These are phyloP conservation scores for Drosophila pseudoobscura DNA, from an alignment of 1,140 invertebrate genomes.

Conservation along the genomic window DNA sequence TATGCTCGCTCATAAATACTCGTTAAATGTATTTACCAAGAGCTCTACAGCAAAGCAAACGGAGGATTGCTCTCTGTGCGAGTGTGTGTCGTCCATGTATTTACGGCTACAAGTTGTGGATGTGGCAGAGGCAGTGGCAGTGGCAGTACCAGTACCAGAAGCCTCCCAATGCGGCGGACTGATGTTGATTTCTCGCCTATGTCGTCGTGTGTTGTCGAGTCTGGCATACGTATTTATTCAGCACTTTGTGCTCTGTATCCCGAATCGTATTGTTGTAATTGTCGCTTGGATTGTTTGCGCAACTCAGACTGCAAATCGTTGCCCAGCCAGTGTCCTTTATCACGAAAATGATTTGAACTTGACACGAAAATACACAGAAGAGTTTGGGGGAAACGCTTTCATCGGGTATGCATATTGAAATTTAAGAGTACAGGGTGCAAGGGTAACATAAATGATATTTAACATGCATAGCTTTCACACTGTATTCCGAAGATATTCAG, in stretches of 20 bases:
- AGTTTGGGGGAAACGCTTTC: not conserved
- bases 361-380: slow-evolving; percentile 19
- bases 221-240: slow-evolving; percentile 52
- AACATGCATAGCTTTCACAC: too few species aligned
- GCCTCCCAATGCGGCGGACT: slow-evolving; percentile 22
- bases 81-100: slow-evolving; percentile 7
- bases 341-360: slow-evolving; percentile 40
- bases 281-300: slow-evolving; percentile 33
- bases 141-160: slow-evolving; percentile 21
- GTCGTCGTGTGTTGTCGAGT: slow-evolving; percentile 35
- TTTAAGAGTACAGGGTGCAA: not conserved
- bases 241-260: slow-evolving; percentile 36
- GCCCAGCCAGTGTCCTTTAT: slow-evolving; percentile 2
- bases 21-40: slow-evolving; percentile 74
- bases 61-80: slow-evolving; percentile 38
- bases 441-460: too few species aligned
- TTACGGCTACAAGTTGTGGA: not conserved
- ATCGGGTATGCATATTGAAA: not conserved
- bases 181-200: slow-evolving; percentile 50
- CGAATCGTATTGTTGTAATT: slow-evolving; percentile 37
- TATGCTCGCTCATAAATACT: slow-evolving; percentile 75
- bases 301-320: slow-evolving; percentile 3
- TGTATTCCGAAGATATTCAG: too few species aligned
- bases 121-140: slow-evolving; percentile 26
- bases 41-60: slow-evolving; percentile 58